A percentile compares a stretch with the other conserved stretches of the same genome.
These are phyloP conservation scores for Oxygymnocypris stewartii DNA, from an alignment of 2,113 vertebrate species.

Conservation along the genomic window DNA sequence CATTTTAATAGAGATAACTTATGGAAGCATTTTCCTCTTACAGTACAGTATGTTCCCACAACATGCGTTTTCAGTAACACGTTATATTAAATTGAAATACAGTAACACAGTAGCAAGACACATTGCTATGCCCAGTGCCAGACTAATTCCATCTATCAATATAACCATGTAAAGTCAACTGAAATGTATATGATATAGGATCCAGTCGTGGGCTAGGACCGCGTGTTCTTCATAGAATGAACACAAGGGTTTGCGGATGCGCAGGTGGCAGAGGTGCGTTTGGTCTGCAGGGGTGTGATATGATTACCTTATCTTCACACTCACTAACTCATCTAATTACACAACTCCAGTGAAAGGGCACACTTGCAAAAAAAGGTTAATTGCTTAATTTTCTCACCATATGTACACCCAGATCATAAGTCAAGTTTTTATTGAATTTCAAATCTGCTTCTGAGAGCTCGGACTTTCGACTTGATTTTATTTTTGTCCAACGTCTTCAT, in stretches of 20 bases:
- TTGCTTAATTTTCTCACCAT: conserved; percentile 58
- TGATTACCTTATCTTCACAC: conserved; percentile 44
- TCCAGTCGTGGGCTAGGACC: not conserved
- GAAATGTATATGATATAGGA: not conserved
- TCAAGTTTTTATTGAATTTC: conserved; percentile 39
- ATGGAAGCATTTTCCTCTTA: not conserved
- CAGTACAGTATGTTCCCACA: not conserved
- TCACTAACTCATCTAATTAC: conserved; percentile 55
- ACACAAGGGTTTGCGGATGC: not conserved
- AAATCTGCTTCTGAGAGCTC: not conserved
- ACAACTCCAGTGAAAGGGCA: conserved; percentile 38
- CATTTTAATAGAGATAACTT: not conserved
- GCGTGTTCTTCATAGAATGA: not conserved
- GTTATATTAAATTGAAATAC: no score
- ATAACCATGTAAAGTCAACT: not conserved
- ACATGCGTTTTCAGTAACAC: not conserved
- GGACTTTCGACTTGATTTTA: not conserved
- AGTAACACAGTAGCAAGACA: no score
- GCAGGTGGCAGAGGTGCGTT: conserved; percentile 12
- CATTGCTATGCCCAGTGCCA: not conserved
- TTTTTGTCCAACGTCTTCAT: not conserved
- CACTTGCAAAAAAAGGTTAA: conserved; percentile 55
- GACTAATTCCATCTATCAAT: not conserved
- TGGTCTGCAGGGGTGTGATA: conserved; percentile 28
- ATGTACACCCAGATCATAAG: conserved; percentile 47